Conservation (phyloP, 2,888 invertebrate species). For the Temnothorax ravouxi region DNA sequence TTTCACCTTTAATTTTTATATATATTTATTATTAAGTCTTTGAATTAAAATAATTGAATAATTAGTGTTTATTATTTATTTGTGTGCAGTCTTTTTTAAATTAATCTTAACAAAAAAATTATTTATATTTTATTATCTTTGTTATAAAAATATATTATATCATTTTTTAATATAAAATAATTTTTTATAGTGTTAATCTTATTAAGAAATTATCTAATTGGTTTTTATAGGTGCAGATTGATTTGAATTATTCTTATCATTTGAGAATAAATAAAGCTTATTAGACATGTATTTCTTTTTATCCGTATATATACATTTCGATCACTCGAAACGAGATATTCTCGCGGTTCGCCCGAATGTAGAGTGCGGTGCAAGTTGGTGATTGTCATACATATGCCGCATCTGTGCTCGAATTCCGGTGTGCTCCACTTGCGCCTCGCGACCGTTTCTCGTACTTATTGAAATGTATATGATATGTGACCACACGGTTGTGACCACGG, state of each 20-base stretch:
- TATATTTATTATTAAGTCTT: neutral
- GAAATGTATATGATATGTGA: neutral
- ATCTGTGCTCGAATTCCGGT: neutral
- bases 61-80: neutral
- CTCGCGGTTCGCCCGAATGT: neutral
- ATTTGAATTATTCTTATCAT: neutral
- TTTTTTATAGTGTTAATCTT: neutral
- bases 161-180: neutral
- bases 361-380: neutral
- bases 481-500: neutral
- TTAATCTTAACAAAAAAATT: neutral
- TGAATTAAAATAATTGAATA: too few species aligned
- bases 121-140: neutral
- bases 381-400: conserved; percentile 17
- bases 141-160: neutral
- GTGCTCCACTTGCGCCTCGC: neutral
- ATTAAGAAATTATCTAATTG: neutral
- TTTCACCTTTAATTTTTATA: neutral
- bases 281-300: neutral
- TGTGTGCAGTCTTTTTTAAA: neutral
- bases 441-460: neutral
- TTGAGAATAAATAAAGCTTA: neutral
- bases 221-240: neutral
- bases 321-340: neutral
- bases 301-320: neutral